phyloP scores from a whole-genome alignment of 2,113 vertebrate species.

The Colossoma macropomum region DNA sequence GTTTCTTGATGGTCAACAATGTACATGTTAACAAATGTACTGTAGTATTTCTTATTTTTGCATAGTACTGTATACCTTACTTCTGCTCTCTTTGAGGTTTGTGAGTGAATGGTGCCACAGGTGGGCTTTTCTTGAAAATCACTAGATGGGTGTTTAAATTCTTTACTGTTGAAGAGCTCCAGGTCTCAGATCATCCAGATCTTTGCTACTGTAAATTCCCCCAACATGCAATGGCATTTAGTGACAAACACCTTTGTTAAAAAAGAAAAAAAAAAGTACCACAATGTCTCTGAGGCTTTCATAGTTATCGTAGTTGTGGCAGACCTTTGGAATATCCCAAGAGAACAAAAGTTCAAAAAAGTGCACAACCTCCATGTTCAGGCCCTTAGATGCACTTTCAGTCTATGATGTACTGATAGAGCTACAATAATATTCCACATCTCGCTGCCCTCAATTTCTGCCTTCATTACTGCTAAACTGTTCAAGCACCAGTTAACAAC shows the following conservation, averaged over 20 bases:
- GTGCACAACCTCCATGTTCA: not conserved
- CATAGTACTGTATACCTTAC: no score
- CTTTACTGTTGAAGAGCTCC: not conserved
- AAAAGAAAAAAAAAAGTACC: constrained; percentile 30
- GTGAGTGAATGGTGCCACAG: not conserved
- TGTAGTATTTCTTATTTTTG: no score
- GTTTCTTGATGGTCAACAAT: no score
- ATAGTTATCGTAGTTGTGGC: not conserved
- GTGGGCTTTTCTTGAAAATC: not conserved
- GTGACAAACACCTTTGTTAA: not conserved
- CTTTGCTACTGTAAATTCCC: constrained; percentile 30
- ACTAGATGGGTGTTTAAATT: not conserved
- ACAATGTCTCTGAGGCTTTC: not conserved
- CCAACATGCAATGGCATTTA: not conserved
- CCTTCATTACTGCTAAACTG: not conserved
- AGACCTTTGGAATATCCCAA: constrained; percentile 29
- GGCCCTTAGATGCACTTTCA: not conserved
- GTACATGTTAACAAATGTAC: no score
- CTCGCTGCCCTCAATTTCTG: not conserved
- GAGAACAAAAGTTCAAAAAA: not conserved
- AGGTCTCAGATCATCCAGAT: not conserved
- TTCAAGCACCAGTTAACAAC: not conserved
- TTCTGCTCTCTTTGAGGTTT: no score
- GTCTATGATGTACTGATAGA: not conserved
- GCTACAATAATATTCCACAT: not conserved